Base-by-base conservation (phyloP, 1,140 invertebrate species). In the Drosophila novamexicana region DNA sequence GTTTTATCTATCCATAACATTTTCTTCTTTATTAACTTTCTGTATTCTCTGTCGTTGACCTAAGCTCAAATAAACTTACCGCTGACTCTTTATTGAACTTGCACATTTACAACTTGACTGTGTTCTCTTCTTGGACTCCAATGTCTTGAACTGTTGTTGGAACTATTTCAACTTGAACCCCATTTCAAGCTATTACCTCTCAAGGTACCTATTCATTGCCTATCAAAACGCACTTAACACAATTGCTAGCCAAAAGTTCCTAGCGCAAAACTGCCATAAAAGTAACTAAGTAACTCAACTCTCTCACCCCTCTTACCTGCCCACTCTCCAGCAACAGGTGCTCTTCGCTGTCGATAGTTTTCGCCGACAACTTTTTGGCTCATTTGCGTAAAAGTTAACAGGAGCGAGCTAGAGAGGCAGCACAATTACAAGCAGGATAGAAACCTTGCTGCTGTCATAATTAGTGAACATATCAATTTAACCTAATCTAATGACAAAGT, bases 161-260 rank as follows among this genome's bases (percentile, higher is more conserved):
- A 53, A 63, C 52, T 64, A 56, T 47, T 64, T 64, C 14, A 34
- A 57, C 49, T 69, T 50, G 54, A 45, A 36, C 57, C 44, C 22
- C 9, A 52, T 12, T 39, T 37, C 47, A 9, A 16, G 12, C 32
- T 39, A 14, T n/a, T 49, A 58, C 64, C 62, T 69, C 50, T 68
- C 65, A 57, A 40, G 75, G 32, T 22, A 76, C 59, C 79, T 62
- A 64, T 79, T 75, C 81, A 72, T 73, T 67, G 83, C 44, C 84
- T 73, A 88, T 88, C 84, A 88, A 89, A 88, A 77, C 66, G 77
- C 84, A 88, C 84, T 88, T 88, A 80, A 89, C 84, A 88, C 84
- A 84, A 88, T 86, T 86, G 83, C 66, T 47, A 73, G 76, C 65
- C 83, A 83, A 86, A 86, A 89, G 83, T 88, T 86, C 84, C 76